A percentile compares a stretch with the other conserved stretches of the same genome.
Conservation (phyloP, 2,888 invertebrate species). For the Arrhopalites spinosus region DNA sequence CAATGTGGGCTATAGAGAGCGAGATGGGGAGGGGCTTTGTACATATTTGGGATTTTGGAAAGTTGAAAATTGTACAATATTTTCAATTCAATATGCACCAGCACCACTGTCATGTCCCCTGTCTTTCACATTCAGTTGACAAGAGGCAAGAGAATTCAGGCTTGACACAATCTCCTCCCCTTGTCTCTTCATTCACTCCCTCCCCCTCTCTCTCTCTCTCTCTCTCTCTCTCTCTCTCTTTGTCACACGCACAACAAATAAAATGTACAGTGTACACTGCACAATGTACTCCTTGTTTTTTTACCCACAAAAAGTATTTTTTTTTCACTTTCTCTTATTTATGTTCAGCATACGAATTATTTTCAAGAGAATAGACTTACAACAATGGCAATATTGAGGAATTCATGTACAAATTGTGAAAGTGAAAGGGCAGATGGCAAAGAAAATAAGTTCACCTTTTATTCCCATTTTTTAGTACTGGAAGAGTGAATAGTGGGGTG, state of each 20-base stretch:
- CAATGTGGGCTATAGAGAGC: not conserved
- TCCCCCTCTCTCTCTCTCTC: not conserved
- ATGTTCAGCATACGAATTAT: no score
- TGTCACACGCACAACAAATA: not conserved
- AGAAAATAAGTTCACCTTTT: no score
- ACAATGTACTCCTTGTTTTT: no score
- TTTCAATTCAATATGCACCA: constrained; percentile 33
- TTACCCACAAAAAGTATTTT: no score
- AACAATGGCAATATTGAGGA: no score
- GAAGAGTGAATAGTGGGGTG: no score
- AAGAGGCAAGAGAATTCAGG: constrained; percentile 3
- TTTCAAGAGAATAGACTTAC: no score
- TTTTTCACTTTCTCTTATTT: no score
- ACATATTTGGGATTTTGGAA: not conserved
- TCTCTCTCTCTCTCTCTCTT: no score
- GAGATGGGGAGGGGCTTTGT: not conserved
- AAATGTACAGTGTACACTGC: not conserved
- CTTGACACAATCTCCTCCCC: constrained; percentile 5
- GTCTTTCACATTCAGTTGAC: constrained; percentile 9
- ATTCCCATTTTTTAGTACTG: no score
- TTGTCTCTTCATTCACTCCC: not conserved
- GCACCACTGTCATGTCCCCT: constrained; percentile 35
- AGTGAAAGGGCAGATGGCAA: no score
- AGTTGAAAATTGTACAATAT: not conserved
- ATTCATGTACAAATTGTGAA: no score